Percentiles rank a stretch among this genome's conserved stretches.
phyloP scores from a whole-genome alignment of 2,113 vertebrate species.

The Argyrosomus japonicus region DNA sequence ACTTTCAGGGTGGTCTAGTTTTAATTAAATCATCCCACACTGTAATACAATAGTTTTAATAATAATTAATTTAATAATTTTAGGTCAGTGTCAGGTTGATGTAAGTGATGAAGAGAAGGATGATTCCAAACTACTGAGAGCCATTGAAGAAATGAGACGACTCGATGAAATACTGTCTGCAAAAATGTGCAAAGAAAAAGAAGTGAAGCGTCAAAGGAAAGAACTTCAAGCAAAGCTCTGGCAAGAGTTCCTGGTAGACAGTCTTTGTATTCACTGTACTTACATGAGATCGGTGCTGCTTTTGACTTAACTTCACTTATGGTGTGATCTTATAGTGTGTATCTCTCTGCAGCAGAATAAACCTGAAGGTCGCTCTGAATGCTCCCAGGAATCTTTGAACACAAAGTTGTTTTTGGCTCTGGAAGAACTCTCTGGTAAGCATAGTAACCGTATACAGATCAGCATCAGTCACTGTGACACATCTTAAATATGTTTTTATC shows the following conservation, averaged over 20 bases:
- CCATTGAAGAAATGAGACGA: constrained; percentile 87
- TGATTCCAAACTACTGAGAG: constrained; percentile 82
- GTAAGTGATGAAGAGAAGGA: constrained; percentile 65
- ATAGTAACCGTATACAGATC: not conserved
- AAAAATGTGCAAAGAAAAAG: constrained; percentile 82
- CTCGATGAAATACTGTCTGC: constrained; percentile 88
- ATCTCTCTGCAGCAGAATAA: constrained; percentile 56
- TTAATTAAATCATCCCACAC: not conserved
- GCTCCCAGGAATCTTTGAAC: constrained; percentile 86
- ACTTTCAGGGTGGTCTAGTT: not conserved
- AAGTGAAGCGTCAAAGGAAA: constrained; percentile 85
- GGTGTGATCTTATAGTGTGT: constrained; percentile 5
- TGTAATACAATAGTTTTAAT: too few species aligned
- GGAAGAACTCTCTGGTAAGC: constrained; percentile 75
- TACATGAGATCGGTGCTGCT: not conserved
- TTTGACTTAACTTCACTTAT: not conserved
- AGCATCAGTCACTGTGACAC: not conserved
- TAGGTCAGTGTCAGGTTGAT: constrained; percentile 50
- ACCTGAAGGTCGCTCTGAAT: constrained; percentile 67
- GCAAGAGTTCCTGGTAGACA: constrained; percentile 88
- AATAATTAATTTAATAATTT: too few species aligned
- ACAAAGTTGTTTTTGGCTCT: constrained; percentile 87
- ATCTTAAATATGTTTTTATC: not conserved
- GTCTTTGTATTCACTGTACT: not conserved
- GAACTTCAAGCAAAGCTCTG: constrained; percentile 87